Percentiles rank a stretch among this genome's conserved stretches.
Conservation (phyloP, 2,797 vertebrate genomes). For the Acanthurus lineatus region DNA sequence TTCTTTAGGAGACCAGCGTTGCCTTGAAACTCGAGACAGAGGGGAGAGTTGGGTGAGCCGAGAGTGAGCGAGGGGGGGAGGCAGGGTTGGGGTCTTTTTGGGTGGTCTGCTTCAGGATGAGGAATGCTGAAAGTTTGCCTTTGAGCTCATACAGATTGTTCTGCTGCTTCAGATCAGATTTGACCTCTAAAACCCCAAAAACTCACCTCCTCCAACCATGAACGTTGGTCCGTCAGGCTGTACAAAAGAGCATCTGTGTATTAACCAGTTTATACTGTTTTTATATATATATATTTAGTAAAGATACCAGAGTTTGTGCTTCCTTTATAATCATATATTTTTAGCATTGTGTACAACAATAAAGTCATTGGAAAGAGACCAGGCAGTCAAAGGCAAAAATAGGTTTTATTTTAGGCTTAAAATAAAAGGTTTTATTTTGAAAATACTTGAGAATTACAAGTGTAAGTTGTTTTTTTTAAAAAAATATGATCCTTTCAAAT, state of each 20-base stretch:
- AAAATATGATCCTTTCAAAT: neutral
- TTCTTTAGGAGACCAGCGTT: constrained; percentile 72
- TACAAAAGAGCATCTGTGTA: neutral
- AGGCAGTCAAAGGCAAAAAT: neutral
- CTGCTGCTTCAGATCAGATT: constrained; percentile 63
- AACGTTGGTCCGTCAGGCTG: neutral
- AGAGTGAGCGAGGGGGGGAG: neutral
- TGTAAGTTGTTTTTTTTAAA: neutral
- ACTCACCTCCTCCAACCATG: constrained; percentile 41
- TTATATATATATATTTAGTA: neutral
- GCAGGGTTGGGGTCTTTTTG: constrained; percentile 68
- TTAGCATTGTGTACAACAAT: neutral
- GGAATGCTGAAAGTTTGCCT: constrained; percentile 75
- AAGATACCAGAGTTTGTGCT: neutral
- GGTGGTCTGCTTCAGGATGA: constrained; percentile 77
- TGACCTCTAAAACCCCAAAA: constrained; percentile 25
- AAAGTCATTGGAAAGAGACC: neutral
- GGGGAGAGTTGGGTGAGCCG: constrained; percentile 39
- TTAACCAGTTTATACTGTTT: neutral
- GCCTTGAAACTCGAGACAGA: constrained; percentile 75
- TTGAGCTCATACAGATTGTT: constrained; percentile 71
- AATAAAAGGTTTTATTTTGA: no score
- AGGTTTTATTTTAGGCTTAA: no score
- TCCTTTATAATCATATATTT: neutral
- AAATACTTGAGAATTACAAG: no score